Evolutionary conservation across 2,113 vertebrate species (phyloP).

Genomic region (Daphoenositta chrysoptera): DNA sequence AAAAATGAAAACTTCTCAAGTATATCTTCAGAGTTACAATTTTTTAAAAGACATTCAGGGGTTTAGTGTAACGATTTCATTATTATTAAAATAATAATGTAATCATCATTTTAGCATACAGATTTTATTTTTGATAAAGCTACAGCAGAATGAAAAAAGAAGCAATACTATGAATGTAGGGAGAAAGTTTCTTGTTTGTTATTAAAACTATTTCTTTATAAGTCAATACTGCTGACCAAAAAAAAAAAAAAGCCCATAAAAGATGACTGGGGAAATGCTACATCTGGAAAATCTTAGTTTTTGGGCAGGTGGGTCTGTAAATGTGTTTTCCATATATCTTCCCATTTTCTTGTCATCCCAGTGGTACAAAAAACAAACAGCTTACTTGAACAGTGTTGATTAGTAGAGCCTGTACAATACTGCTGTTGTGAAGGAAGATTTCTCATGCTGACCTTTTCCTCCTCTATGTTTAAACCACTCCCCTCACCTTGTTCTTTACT

Average conservation of each 20-base stretch:
- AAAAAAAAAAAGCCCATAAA: background rate
- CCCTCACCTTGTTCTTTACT: background rate
- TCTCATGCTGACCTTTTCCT: background rate
- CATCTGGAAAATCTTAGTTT: background rate
- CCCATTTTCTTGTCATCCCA: background rate
- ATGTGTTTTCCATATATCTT: background rate
- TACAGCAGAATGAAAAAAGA: background rate
- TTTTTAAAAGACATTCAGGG: background rate
- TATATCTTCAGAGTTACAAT: accelerated
- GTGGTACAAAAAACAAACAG: background rate
- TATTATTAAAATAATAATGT: background rate
- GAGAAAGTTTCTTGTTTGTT: background rate
- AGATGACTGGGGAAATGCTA: background rate
- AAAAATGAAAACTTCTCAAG: background rate
- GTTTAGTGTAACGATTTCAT: background rate
- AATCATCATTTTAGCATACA: background rate
- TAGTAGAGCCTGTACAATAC: background rate
- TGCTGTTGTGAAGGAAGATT: background rate
- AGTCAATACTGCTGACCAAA: background rate
- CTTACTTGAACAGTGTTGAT: background rate
- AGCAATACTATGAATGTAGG: background rate
- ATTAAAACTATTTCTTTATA: background rate
- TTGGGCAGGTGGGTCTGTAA: background rate
- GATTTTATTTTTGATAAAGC: background rate
- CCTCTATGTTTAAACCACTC: background rate